Conservation (phyloP, 2,888 invertebrate species). For the Anaspis maculata region DNA sequence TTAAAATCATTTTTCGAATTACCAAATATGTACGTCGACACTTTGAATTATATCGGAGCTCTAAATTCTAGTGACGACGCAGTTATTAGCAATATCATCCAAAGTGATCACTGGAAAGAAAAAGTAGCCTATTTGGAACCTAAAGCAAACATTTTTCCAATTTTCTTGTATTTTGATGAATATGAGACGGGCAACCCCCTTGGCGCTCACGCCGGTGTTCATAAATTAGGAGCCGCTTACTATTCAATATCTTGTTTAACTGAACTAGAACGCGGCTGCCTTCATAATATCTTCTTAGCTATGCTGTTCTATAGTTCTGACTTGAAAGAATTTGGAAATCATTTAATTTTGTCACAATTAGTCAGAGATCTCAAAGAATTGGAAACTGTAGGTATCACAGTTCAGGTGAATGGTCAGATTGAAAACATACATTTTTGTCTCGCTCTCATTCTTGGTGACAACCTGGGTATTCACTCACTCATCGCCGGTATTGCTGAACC, state of each 20-base stretch:
- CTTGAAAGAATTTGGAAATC: neutral
- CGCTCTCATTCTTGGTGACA: neutral
- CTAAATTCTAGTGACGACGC: no score
- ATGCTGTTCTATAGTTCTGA: neutral
- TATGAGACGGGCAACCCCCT: neutral
- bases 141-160: neutral
- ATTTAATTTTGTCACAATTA: neutral
- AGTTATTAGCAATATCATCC: neutral
- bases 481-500: no score
- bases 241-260: neutral
- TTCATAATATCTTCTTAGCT: neutral
- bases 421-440: neutral
- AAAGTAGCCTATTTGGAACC: neutral
- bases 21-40: no score
- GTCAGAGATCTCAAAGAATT: neutral
- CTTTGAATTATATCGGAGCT: no score
- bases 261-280: neutral
- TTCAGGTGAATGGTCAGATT: neutral
- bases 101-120: neutral
- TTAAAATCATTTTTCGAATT: no score
- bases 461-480: no score
- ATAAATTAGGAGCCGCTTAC: neutral
- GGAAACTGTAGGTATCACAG: neutral
- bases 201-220: neutral
- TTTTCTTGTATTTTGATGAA: neutral